Conservation (phyloP, 2,888 invertebrate species). For the Notodonta dromedarius region DNA sequence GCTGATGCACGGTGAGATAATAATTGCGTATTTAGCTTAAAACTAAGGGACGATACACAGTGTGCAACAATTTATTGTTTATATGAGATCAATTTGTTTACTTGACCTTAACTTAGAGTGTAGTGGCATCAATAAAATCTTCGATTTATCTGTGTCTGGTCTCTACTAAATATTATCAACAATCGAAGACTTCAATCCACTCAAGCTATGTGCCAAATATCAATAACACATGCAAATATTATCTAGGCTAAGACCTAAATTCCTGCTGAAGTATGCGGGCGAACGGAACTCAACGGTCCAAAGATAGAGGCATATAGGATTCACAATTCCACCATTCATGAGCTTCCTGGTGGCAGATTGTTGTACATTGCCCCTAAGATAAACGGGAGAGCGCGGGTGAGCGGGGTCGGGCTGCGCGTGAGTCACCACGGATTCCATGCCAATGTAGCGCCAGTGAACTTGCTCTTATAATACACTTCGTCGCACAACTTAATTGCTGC, state of each 20-base stretch:
- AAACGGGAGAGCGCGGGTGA: slow-evolving; percentile 20
- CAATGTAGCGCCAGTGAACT: slow-evolving; percentile 53
- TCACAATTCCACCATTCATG: slow-evolving; percentile 29
- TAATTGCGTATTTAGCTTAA: slow-evolving; percentile 36
- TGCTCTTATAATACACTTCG: slow-evolving; percentile 59
- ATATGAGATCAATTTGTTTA: too few species aligned
- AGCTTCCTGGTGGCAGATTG: slow-evolving; percentile 26
- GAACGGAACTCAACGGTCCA: slow-evolving; percentile 4
- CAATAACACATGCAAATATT: slow-evolving; percentile 24
- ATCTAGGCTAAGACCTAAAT: slow-evolving; percentile 32
- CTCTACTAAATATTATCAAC: too few species aligned
- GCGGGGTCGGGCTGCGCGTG: slow-evolving; percentile 21
- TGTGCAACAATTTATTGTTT: background rate
- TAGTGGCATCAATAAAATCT: too few species aligned
- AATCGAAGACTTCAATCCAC: background rate
- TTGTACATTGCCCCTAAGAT: slow-evolving; percentile 39
- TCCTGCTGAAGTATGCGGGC: slow-evolving; percentile 18
- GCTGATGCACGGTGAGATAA: slow-evolving; percentile 51
- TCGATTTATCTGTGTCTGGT: too few species aligned
- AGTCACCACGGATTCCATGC: slow-evolving; percentile 38
- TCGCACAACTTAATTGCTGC: slow-evolving; percentile 64
- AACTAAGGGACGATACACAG: slow-evolving; percentile 26
- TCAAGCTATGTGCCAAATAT: slow-evolving; percentile 23
- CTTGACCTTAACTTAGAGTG: too few species aligned
- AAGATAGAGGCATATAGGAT: slow-evolving; percentile 7